A percentile compares a stretch with the other conserved stretches of the same genome.
Conservation (phyloP, 2,797 vertebrate species). For the Acipenser oxyrinchus region DNA sequence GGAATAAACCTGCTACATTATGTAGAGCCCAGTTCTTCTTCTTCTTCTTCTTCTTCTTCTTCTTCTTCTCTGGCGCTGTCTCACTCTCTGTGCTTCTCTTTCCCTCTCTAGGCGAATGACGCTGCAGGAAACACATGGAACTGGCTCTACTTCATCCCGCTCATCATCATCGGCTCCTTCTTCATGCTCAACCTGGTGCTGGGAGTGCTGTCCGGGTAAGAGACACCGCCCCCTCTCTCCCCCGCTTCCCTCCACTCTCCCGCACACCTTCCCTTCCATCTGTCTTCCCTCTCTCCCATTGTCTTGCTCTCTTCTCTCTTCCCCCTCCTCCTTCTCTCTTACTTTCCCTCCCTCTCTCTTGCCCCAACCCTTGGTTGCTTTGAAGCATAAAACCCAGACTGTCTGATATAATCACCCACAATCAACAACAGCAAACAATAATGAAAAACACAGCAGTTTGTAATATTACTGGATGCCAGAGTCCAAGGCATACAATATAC, state of each 20-base stretch:
- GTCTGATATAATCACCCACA: not conserved
- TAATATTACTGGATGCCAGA: not conserved
- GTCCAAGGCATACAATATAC: not conserved
- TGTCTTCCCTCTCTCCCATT: not conserved
- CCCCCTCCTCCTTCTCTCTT: slow-evolving; percentile 6
- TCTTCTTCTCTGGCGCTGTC: not conserved
- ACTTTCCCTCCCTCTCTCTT: slow-evolving; percentile 15
- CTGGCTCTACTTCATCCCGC: slow-evolving; percentile 96
- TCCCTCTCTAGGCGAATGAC: slow-evolving; percentile 69
- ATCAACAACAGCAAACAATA: not conserved
- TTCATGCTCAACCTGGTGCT: slow-evolving; percentile 98
- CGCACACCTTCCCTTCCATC: not conserved
- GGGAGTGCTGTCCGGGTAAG: slow-evolving; percentile 79
- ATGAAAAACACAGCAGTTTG: too few species aligned
- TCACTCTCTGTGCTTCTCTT: slow-evolving; percentile 1
- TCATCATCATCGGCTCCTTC: slow-evolving; percentile 97
- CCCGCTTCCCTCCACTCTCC: not conserved
- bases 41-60: not conserved
- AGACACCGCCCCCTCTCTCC: not conserved
- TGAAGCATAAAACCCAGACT: not conserved
- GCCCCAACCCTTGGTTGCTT: slow-evolving; percentile 4
- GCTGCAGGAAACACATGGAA: slow-evolving; percentile 90
- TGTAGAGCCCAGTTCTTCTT: not conserved
- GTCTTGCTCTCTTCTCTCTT: not conserved
- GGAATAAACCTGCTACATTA: not conserved